A percentile compares a stretch with the other conserved stretches of the same genome.
phyloP scores from a whole-genome alignment of 2,888 invertebrate species.

The Phengaris arion region DNA sequence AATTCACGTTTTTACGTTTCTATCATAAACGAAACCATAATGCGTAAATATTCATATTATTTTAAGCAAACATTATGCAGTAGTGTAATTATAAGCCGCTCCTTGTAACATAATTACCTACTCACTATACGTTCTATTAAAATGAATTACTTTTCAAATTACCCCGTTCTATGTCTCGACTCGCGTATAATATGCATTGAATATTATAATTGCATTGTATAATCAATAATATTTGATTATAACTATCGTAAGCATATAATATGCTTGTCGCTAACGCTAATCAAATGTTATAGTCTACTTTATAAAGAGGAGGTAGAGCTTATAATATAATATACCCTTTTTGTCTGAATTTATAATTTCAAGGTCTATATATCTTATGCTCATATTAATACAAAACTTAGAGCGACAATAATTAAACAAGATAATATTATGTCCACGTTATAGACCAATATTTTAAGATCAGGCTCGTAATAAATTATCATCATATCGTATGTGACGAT shows the following conservation, averaged over 20 bases:
- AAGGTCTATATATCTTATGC: too few species aligned
- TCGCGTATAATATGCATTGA: neutral
- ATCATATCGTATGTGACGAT: neutral
- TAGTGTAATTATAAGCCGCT: conserved; percentile 2
- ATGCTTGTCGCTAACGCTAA: neutral
- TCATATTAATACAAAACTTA: neutral
- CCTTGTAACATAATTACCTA: conserved; percentile 15
- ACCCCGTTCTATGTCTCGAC: neutral
- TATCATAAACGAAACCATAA: conserved; percentile 6
- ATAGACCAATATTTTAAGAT: conserved; percentile 13
- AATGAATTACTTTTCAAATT: conserved; percentile 2
- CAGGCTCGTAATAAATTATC: neutral
- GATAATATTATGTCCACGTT: neutral
- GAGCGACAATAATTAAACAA: neutral
- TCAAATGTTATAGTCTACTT: neutral
- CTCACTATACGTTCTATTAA: neutral
- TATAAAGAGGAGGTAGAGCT: too few species aligned
- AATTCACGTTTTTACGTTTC: neutral
- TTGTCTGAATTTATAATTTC: too few species aligned
- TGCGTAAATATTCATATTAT: conserved; percentile 13
- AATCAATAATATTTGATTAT: neutral
- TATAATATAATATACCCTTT: too few species aligned
- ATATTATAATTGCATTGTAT: conserved; percentile 6
- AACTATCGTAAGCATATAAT: neutral
- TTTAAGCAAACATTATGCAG: conserved; percentile 13